These are phyloP conservation scores for Microctonus hyperodae DNA, from an alignment of 2,888 invertebrate species.

Conservation along the genomic window DNA sequence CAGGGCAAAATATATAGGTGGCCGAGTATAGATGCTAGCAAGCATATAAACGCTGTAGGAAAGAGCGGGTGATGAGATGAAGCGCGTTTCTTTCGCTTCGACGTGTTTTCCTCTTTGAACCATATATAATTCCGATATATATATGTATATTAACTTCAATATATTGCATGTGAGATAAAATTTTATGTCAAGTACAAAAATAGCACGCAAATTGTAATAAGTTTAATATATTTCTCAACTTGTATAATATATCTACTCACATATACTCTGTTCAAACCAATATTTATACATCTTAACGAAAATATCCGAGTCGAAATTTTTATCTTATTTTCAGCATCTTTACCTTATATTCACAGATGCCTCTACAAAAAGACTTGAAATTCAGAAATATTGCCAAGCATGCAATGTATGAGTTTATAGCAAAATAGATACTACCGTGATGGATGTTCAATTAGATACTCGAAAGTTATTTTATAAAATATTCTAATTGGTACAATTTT, in stretches of 20 bases:
- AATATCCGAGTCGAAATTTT: too few relatives aligned
- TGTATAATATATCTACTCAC: neutral
- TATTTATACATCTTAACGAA: too few relatives aligned
- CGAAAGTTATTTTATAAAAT: too few relatives aligned
- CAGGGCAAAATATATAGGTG: conserved; percentile 39
- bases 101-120: conserved; percentile 16
- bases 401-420: too few relatives aligned
- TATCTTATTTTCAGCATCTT: too few relatives aligned
- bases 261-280: neutral
- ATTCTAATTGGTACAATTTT: too few relatives aligned
- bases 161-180: conserved; percentile 19
- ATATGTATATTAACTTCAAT: conserved; percentile 16
- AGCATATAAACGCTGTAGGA: conserved; percentile 17
- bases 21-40: conserved; percentile 19
- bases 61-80: conserved; percentile 35
- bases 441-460: too few relatives aligned
- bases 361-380: too few relatives aligned
- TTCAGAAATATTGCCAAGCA: too few relatives aligned
- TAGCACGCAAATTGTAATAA: conserved; percentile 19
- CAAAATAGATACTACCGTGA: too few relatives aligned
- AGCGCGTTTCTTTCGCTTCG: conserved; percentile 32
- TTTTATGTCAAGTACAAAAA: conserved; percentile 27
- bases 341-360: too few relatives aligned
- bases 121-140: conserved; percentile 2
- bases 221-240: neutral